Evolutionary conservation across 2,888 invertebrate species (phyloP).

Genomic region (Chloroclystis v-ata): DNA sequence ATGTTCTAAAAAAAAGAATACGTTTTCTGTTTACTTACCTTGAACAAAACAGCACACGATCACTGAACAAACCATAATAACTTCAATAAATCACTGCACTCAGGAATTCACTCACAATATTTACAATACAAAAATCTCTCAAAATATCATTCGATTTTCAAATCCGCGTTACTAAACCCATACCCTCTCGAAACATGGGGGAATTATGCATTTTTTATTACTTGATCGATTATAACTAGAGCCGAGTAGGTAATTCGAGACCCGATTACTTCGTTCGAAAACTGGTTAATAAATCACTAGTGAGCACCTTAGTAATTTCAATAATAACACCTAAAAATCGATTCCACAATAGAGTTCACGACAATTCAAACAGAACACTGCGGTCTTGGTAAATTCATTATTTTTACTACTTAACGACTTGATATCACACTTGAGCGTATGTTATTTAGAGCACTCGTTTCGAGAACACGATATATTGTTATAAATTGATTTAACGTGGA

Average conservation of each 20-base stretch:
- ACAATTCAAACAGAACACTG: conserved; percentile 70
- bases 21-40: conserved; percentile 62
- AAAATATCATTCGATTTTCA: conserved; percentile 45
- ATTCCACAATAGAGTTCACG: conserved; percentile 70
- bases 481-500: conserved; percentile 37
- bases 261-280: conserved; percentile 36
- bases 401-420: conserved; percentile 56
- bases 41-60: conserved; percentile 35
- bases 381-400: conserved; percentile 64
- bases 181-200: conserved; percentile 63
- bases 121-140: conserved; percentile 32
- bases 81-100: conserved; percentile 37
- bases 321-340: conserved; percentile 78
- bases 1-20: no score
- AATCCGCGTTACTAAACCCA: conserved; percentile 52
- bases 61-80: conserved; percentile 45
- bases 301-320: conserved; percentile 73
- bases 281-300: conserved; percentile 58
- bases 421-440: conserved; percentile 31
- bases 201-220: conserved; percentile 77
- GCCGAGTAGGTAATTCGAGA: conserved; percentile 30
- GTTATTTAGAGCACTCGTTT: conserved; percentile 34
- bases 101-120: conserved; percentile 27
- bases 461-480: conserved; percentile 32
- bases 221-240: conserved; percentile 63